Evolutionary conservation across 2,797 vertebrate genomes (phyloP).

Genomic region (Gymnopithys bicolor): DNA sequence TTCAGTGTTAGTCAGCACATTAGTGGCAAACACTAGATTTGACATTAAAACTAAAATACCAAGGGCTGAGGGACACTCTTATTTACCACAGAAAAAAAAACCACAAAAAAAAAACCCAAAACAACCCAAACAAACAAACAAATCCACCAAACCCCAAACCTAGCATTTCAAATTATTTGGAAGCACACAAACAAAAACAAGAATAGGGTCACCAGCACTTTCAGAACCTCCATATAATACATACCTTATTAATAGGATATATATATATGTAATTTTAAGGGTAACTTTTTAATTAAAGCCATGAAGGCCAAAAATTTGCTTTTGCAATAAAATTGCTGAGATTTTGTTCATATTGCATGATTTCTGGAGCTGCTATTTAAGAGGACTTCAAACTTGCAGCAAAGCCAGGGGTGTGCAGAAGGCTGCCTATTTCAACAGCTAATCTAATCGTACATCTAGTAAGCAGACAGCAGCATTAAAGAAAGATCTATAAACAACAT

Average conservation of each 20-base stretch:
- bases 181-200: neutral
- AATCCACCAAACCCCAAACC: neutral
- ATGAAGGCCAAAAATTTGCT: neutral
- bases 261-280: neutral
- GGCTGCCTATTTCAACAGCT: neutral
- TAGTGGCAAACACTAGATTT: neutral
- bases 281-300: neutral
- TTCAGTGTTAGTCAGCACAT: neutral
- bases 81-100: neutral
- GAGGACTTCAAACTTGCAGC: neutral
- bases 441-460: neutral
- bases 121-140: neutral
- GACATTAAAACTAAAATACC: constrained; percentile 14
- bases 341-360: neutral
- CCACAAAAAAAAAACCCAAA: neutral
- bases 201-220: neutral
- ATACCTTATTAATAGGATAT: neutral
- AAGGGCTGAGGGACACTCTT: neutral
- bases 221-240: neutral
- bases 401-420: neutral
- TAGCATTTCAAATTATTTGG: neutral
- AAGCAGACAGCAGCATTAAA: neutral
- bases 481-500: neutral
- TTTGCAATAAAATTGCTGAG: neutral
- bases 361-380: neutral